phyloP scores from a whole-genome alignment of 92 coral and sea anemone genomes.

The Nematostella vectensis region DNA sequence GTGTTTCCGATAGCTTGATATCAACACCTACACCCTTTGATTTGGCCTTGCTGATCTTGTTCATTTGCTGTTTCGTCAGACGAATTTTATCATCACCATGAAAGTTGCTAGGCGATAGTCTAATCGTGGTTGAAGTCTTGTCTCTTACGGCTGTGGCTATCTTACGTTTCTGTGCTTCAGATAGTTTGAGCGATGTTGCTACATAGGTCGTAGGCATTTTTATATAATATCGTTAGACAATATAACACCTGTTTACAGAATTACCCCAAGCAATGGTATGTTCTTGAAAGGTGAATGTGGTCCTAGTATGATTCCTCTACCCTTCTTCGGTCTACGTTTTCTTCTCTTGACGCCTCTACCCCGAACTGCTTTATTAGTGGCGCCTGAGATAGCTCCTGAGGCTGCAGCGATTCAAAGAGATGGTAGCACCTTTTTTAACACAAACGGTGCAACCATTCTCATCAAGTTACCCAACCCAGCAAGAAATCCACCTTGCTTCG shows the following conservation, averaged over 20 bases:
- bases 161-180: neutral
- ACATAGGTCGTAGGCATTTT: slow-evolving; percentile 1
- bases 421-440: neutral
- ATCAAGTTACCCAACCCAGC: neutral
- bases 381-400: neutral
- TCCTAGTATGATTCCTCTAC: neutral
- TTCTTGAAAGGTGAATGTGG: neutral
- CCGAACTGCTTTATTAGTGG: neutral
- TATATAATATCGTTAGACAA: slow-evolving; percentile 5
- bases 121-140: neutral
- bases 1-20: neutral
- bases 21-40: neutral
- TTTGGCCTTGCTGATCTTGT: slow-evolving; percentile 4
- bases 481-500: slow-evolving; percentile 1
- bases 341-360: neutral
- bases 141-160: neutral
- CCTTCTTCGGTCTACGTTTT: neutral
- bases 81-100: slow-evolving; percentile 9
- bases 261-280: neutral
- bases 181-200: neutral
- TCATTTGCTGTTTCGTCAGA: neutral
- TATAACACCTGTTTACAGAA: neutral
- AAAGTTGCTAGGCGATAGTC: neutral
- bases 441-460: neutral
- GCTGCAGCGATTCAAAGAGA: neutral